Conservation (phyloP, 1,140 invertebrate species). For the Monochamus saltuarius region DNA sequence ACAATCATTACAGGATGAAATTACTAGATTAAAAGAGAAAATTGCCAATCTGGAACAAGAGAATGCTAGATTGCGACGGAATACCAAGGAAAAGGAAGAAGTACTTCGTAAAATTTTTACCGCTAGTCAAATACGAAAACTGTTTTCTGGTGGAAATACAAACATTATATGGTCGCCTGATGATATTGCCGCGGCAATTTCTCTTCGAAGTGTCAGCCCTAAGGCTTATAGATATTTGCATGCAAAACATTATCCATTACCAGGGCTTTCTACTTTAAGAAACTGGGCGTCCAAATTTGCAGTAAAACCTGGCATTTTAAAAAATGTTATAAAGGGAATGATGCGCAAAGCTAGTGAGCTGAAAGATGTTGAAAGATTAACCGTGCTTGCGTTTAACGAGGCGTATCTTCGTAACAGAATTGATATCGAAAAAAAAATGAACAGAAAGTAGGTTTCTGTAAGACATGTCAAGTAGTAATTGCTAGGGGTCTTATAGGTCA, state of each 20-base stretch:
- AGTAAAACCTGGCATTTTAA: too few species aligned
- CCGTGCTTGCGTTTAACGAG: constrained; percentile 8
- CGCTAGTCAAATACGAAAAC: not conserved
- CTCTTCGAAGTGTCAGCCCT: constrained; percentile 17
- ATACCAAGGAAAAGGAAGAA: too few species aligned
- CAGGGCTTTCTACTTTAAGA: constrained; percentile 22
- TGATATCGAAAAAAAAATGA: not conserved
- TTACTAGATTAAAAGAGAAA: too few species aligned
- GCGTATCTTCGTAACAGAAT: not conserved
- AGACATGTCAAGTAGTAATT: not conserved
- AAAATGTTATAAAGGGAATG: too few species aligned
- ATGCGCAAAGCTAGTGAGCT: too few species aligned
- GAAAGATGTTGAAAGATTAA: too few species aligned
- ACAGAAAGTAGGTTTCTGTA: not conserved
- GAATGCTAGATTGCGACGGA: too few species aligned
- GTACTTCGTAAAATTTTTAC: too few species aligned
- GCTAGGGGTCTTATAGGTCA: not conserved
- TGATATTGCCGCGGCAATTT: constrained; percentile 16
- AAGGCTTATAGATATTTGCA: constrained; percentile 21
- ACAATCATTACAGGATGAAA: too few species aligned
- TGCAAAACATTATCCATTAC: constrained; percentile 16
- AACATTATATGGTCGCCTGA: constrained; percentile 11
- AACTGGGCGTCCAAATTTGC: too few species aligned
- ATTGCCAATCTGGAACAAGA: too few species aligned
- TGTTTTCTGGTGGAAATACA: not conserved